A percentile compares a stretch with the other conserved stretches of the same genome.
Evolutionary conservation across 2,888 invertebrate genomes (phyloP).

Genomic region (Hypena proboscidalis): DNA sequence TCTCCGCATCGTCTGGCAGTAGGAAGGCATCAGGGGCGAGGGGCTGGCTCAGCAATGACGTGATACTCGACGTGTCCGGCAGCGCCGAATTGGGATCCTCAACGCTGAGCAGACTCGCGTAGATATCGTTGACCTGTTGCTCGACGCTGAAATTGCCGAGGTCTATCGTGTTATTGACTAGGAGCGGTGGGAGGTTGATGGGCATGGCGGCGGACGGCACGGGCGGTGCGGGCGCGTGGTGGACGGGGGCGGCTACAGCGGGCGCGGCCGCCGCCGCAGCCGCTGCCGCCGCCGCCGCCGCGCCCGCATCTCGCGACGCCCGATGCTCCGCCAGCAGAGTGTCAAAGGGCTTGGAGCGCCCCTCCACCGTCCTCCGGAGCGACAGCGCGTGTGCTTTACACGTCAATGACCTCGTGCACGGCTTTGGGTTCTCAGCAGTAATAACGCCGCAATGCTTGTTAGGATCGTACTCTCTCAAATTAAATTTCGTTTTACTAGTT

Average conservation of each 20-base stretch:
- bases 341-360: constrained; percentile 90
- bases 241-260: constrained; percentile 30
- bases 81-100: constrained; percentile 68
- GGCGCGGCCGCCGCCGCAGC: constrained; percentile 38
- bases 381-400: constrained; percentile 89
- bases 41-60: constrained; percentile 69
- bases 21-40: constrained; percentile 60
- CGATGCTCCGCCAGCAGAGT: constrained; percentile 90
- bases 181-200: constrained; percentile 64
- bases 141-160: constrained; percentile 70
- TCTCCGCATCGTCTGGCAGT: constrained; percentile 66
- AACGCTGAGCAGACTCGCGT: constrained; percentile 67
- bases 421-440: constrained; percentile 88
- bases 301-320: constrained; percentile 85
- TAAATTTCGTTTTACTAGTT: constrained; percentile 74
- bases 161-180: constrained; percentile 70
- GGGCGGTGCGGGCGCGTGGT: constrained; percentile 35
- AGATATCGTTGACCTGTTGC: constrained; percentile 75
- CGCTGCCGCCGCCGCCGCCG: constrained; percentile 49
- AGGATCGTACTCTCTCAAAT: constrained; percentile 90
- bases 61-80: constrained; percentile 69
- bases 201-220: constrained; percentile 38
- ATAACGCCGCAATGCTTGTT: constrained; percentile 93
- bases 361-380: constrained; percentile 88
- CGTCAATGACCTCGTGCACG: constrained; percentile 92